Evolutionary conservation across 2,888 invertebrate genomes (phyloP).

Genomic region (Agriopis aurantiaria): DNA sequence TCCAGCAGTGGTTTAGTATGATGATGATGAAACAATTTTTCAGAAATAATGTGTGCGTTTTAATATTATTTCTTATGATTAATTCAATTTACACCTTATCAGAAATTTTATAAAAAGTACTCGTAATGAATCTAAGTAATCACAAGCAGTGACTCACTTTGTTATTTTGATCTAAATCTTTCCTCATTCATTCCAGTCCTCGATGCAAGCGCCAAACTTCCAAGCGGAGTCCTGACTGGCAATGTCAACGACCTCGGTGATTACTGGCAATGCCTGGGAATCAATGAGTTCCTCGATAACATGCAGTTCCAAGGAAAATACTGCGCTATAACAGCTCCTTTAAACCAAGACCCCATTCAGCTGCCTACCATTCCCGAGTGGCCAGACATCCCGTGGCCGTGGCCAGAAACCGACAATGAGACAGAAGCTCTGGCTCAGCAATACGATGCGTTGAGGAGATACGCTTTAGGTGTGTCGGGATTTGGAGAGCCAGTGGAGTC

Average conservation of each 20-base stretch:
- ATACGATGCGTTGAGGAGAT: conserved; percentile 43
- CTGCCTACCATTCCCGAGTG: conserved; percentile 40
- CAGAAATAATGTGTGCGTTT: too few relatives aligned
- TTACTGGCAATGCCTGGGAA: conserved; percentile 66
- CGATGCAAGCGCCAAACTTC: conserved; percentile 74
- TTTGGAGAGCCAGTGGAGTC: conserved; percentile 45
- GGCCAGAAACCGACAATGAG: conserved; percentile 37
- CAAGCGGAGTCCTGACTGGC: conserved; percentile 69
- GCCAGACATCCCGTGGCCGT: conserved; percentile 41
- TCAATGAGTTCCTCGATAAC: conserved; percentile 48
- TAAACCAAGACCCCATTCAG: conserved; percentile 50
- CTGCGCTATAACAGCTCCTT: conserved; percentile 62
- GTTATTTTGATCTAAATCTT: background rate
- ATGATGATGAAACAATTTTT: too few relatives aligned
- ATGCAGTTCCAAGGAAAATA: conserved; percentile 75
- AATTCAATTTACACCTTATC: background rate
- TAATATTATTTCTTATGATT: too few relatives aligned
- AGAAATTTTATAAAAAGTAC: background rate
- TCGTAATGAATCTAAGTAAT: background rate
- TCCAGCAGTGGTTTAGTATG: too few relatives aligned
- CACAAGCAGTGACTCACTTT: background rate
- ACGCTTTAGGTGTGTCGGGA: conserved; percentile 52
- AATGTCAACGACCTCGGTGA: conserved; percentile 74
- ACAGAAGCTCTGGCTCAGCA: conserved; percentile 21
- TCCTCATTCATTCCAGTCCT: conserved; percentile 61